Evolutionary conservation across 2,888 invertebrate species (phyloP), one percentile per base, ranked within the genome.

Genomic region (Nipponacmea schrenckii): DNA sequence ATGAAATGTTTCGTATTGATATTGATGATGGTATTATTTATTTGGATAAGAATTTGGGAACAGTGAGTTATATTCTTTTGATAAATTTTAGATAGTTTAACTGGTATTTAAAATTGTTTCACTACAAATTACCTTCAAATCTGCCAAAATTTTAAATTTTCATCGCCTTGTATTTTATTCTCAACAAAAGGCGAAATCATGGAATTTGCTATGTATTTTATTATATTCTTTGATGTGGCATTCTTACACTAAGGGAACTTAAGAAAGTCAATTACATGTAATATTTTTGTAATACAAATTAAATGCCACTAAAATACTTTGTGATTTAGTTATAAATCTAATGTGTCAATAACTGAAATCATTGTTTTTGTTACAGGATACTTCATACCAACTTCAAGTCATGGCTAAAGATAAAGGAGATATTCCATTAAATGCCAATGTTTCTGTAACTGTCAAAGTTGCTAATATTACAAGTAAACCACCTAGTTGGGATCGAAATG

Each of bases 21-120:
- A 96, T 97, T 90, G 96, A 97, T 89, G 96, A 96, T 85, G 98
- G 98, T 87, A 97, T 97, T 96, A 97, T 98, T 88, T 95, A 96
- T 75, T 91, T 97, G 85, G 95, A 95, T 91, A 96, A 96, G 90
- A 95, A 96, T 71, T 91, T 98, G 50, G 73, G 76, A 63, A 80
- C 79, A 79, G 84, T 86, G 72, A 73, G 81, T 79, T 26, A 20
- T 64, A 56, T 1, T 39, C 31, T 45, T 31, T 62, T 39, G n/a
- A 26, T 27, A 0, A 26, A 10, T 5, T 17, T 14, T 26, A 7
- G n/a, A 64, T 66, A 17, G 12, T 5, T 66, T 1, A 20, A 15
- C 12, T 14, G 48, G 5, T 39, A 8, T 63, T 20, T 64, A 12
- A 63, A 67, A 64, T 27, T 24, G 39, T 67, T 67, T 0, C 67